These are phyloP conservation scores for Anas georgica DNA, from an alignment of 2,797 vertebrate genomes.

Conservation along the genomic window DNA sequence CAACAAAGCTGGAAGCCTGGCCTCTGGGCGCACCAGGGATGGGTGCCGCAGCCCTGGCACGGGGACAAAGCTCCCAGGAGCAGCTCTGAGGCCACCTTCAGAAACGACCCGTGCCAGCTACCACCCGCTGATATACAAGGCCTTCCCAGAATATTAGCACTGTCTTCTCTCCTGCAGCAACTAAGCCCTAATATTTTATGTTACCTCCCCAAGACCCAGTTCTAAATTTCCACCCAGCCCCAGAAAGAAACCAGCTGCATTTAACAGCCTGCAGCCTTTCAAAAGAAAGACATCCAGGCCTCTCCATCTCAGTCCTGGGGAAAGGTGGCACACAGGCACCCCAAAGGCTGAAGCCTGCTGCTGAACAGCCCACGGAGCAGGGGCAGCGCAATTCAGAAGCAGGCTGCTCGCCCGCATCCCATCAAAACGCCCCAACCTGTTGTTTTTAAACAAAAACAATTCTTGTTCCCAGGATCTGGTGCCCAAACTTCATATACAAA, in stretches of 20 bases:
- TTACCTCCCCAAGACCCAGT: background rate
- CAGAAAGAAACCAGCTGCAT: background rate
- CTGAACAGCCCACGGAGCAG: background rate
- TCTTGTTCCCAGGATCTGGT: background rate
- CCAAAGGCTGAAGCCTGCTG: background rate
- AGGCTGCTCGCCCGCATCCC: background rate
- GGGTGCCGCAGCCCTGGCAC: background rate
- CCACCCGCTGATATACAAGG: rapidly evolving
- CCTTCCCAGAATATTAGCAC: background rate
- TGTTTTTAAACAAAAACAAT: too few species aligned
- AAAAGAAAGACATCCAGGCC: background rate
- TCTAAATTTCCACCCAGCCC: background rate
- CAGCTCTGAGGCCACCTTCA: background rate
- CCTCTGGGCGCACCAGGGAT: background rate
- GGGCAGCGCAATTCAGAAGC: background rate
- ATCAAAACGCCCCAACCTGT: background rate
- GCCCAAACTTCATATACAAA: background rate
- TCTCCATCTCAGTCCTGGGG: rapidly evolving
- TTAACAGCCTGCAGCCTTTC: background rate
- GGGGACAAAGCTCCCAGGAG: background rate
- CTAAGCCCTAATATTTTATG: background rate
- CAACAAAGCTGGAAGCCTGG: background rate
- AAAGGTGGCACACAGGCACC: background rate
- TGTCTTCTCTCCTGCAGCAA: background rate
- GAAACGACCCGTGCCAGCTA: background rate